These are phyloP conservation scores for Python bivittatus DNA, from an alignment of 2,113 vertebrate species.

Conservation along the genomic window DNA sequence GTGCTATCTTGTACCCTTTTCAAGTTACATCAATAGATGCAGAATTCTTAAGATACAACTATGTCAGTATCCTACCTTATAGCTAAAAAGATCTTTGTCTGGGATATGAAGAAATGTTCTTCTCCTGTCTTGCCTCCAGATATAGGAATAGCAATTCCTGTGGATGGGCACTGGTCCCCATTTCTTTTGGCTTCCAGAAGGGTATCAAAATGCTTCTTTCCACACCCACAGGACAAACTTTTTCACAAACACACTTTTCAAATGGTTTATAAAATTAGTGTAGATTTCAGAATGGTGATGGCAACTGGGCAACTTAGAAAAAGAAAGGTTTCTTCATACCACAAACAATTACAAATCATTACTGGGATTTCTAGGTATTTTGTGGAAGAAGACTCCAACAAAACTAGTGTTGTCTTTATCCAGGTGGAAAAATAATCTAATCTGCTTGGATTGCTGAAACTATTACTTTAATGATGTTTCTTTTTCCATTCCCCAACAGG, in stretches of 20 bases:
- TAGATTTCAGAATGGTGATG: conserved; percentile 21
- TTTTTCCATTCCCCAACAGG: not conserved
- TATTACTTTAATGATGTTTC: not conserved
- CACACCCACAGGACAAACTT: not conserved
- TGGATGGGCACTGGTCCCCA: no score
- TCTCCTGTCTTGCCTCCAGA: not conserved
- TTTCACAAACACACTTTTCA: not conserved
- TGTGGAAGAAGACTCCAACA: conserved; percentile 8
- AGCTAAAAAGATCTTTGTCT: not conserved
- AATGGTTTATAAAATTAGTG: not conserved
- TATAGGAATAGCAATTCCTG: not conserved
- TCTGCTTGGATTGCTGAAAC: not conserved
- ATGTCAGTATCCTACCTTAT: not conserved
- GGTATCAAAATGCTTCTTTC: not conserved
- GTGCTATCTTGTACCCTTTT: no score
- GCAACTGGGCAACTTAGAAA: not conserved
- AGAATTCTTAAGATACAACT: not conserved
- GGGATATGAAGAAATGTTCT: not conserved
- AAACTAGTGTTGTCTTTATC: conserved; percentile 1
- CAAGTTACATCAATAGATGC: no score
- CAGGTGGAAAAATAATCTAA: not conserved
- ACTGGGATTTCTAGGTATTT: not conserved
- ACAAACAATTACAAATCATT: not conserved
- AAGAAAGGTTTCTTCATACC: not conserved
- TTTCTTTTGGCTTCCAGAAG: no score